phyloP scores from a whole-genome alignment of 2,888 invertebrate species.

The Dasypogon diadema region DNA sequence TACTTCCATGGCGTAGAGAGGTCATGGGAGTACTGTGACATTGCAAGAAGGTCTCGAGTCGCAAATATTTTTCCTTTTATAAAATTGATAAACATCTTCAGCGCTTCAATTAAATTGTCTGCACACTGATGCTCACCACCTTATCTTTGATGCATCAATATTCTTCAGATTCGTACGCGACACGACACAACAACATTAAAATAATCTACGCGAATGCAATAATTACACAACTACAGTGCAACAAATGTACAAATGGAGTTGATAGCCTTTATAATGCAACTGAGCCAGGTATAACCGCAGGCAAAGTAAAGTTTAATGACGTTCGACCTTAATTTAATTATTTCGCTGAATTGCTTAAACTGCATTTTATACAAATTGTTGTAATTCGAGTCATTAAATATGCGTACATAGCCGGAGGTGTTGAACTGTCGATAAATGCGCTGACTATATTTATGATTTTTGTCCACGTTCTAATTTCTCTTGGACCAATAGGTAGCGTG shows the following conservation, averaged over 20 bases:
- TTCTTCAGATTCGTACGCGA: constrained; percentile 3
- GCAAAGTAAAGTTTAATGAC: constrained; percentile 13
- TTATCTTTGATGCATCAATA: constrained; percentile 20
- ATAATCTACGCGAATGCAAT: constrained; percentile 25
- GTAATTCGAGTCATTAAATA: not conserved
- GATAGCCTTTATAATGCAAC: not conserved
- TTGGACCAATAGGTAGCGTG: not conserved
- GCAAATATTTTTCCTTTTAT: not conserved
- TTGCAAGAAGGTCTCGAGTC: too few species aligned
- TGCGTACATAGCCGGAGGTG: not conserved
- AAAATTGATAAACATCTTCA: not conserved
- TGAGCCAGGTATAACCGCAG: not conserved
- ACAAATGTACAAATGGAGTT: not conserved
- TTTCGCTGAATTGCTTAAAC: not conserved
- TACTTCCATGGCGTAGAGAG: too few species aligned
- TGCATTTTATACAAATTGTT: too few species aligned
- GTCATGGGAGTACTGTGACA: too few species aligned
- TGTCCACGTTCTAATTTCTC: not conserved
- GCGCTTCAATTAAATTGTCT: not conserved
- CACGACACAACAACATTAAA: constrained; percentile 7
- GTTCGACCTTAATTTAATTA: constrained; percentile 33
- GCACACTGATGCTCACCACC: constrained; percentile 1
- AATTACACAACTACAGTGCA: not conserved
- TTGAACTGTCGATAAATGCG: not conserved
- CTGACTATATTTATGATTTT: constrained; percentile 3